Base-by-base conservation (phyloP, 2,113 vertebrate genomes). In the Calyptomena viridis region DNA sequence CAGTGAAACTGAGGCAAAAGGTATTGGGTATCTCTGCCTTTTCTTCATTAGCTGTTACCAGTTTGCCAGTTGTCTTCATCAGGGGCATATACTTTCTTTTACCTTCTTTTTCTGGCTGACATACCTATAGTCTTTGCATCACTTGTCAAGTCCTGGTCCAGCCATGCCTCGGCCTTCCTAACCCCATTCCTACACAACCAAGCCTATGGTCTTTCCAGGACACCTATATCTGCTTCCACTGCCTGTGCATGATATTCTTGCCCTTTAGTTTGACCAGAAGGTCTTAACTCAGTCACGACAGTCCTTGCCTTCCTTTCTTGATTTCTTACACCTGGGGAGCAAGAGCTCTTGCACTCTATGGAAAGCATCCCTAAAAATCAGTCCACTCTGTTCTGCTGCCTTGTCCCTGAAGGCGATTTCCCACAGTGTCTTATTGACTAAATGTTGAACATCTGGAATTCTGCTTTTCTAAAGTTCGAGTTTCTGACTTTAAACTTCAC, bases 21-120 rank as follows among this genome's bases (percentile, higher is more conserved):
- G 2, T n/a, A 3, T 14, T 30, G 58, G 21, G 6, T n/a, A 63
- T 33, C 25, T 69, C 22, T 37, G 8, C 16, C 17, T n/a, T 39
- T 24, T 75, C 20, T 18, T 72, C 17, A 12, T 50, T 44, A 12
- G 5, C 21, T 58, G 2, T 44, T 50, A 30, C 9, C 23, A 37
- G 4, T 20, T 64, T 77, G 2, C 11, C 23, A 28, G 5, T 33
- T 1, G 0, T 15, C 22, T 3, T 64, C 20, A 33, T 27, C 14
- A 18, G 20, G 27, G 19, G 4, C 8, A 37, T n/a, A 30, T 21
- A 6, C 3, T 71, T 56, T 44, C 7, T 33, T 50, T 44, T 42
- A 30, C 11, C 7, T 30, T 50, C 7, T 9, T 78, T 44, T 58
- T 64, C 28, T 44, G n/a, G 40, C 14, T 69, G 17, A 49, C 8